Evolutionary conservation across 2,888 invertebrate genomes (phyloP), one percentile per base, ranked within the genome.

Genomic region (Exocentrus adspersus): DNA sequence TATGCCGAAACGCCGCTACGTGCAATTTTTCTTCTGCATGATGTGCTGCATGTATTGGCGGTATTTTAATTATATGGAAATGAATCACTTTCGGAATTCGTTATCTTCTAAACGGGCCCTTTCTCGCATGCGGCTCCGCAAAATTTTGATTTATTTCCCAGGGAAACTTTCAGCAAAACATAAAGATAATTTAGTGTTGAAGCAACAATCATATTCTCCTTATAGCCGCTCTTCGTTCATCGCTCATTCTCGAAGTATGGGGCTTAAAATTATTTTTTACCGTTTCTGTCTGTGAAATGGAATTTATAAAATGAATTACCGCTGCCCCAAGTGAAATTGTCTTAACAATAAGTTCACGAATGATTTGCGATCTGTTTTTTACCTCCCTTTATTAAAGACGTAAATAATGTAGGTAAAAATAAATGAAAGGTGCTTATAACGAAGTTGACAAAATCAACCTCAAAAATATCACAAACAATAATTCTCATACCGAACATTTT

Each of bases 41-140:
- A 51, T 32, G 32, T 41, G 60, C 62, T 21, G 51, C 65, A 60
- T 66, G 67, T 68, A 70, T 65, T 60, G 65, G 64, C 61, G 61
- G 65, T 59, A 69, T 73, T 73, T 71, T 73, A 74, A 75, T 75
- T 75, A 73, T 74, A 73, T 75, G 76, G 74, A 74, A 75, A 75
- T 75, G 72, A 75, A 73, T 75, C 73, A 72, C 71, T 73, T 69
- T 68, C 54, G 60, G 70, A 67, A 72, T 72, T 67, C 69, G 69
- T 72, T 70, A 74, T 72, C 70, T 67, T 56, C 65, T 60, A 54
- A 62, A 60, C 48, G 62, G 60, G 43, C 62, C 53, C 45, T 61
- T 64, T 56, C 51, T 58, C 60, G 61, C 65, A 57, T 41, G 56
- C 57, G 65, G 62, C 62, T 63, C 57, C 64, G 63, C 61, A 67